Evolutionary conservation across 2,113 vertebrate species (phyloP), one percentile per base, ranked within the genome.

Genomic region (Melanerpes formicivorus): DNA sequence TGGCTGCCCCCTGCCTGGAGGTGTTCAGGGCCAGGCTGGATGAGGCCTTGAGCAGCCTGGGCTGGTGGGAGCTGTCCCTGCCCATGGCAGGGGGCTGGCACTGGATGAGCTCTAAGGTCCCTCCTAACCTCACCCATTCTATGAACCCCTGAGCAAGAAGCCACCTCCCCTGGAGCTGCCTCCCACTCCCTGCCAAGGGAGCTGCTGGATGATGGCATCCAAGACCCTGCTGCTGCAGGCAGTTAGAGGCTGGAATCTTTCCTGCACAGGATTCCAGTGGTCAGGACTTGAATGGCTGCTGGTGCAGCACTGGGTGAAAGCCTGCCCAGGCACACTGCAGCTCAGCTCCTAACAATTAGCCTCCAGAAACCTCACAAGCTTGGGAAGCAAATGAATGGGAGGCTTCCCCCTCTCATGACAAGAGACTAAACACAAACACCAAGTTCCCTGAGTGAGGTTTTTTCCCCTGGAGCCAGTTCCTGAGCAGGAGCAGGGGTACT

Each of bases 381-480:
- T 69, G 77, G 80, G 86, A 82, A 89, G 88, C 64, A 92, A 94
- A 84, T 56, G 56, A 84, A 93, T 70, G 62, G 60, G 75, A 94
- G 75, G 50, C 29, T 90, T 84, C 42, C 93, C 93, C 85, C 73
- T 63, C 90, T 80, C 67, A 87, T 86, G 91, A 83, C 37, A 75
- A 75, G 63, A 79, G 81, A 84, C 89, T 60, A 94, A 91, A 93
- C 27, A 90, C 64, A 87, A 87, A 86, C 78, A 87, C 50, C 73
- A 87, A 89, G 89, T 90, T 86, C 52, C 30, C 34, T 12, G 63
- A 67, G 71, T 56, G 77, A 52, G 46, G 46, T 87, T 96, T 59
- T 79, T 87, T 81, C 66, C 79, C 81, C 95, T 80, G 88, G 75
- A 93, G 76, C 84, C 58, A n/a, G 74, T 6, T 83, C 55, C 69